These are phyloP conservation scores for Sminthurinus aureus DNA, from an alignment of 2,888 invertebrate species.

Conservation along the genomic window DNA sequence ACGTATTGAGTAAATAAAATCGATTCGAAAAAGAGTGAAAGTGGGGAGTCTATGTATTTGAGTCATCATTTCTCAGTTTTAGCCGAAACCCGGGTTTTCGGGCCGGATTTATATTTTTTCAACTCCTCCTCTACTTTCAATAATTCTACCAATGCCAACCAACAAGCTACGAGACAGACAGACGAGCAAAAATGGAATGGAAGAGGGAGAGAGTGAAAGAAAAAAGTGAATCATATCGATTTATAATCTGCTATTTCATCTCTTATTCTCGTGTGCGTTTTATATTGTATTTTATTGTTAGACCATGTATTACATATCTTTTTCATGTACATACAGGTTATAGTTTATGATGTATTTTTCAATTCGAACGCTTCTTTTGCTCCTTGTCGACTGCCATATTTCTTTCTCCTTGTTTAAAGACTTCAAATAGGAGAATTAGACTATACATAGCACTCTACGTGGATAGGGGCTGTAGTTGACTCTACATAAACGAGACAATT, in stretches of 20 bases:
- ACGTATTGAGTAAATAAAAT: constrained; percentile 22
- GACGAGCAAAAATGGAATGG: constrained; percentile 45
- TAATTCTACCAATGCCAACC: constrained; percentile 56
- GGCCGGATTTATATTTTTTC: constrained; percentile 54
- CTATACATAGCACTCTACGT: too few relatives aligned
- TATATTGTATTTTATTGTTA: background rate
- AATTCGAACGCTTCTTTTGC: background rate
- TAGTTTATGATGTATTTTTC: background rate
- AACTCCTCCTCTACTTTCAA: constrained; percentile 60
- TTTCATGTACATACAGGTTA: too few relatives aligned
- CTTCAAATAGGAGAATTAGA: too few relatives aligned
- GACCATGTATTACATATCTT: background rate
- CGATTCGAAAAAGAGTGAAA: constrained; percentile 37
- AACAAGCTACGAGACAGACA: background rate
- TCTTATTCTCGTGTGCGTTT: background rate
- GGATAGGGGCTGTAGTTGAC: too few relatives aligned
- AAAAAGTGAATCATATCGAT: constrained; percentile 50
- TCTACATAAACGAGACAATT: too few relatives aligned
- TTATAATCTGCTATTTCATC: constrained; percentile 55
- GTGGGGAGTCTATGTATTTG: background rate
- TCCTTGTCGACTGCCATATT: background rate
- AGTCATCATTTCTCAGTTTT: constrained; percentile 21
- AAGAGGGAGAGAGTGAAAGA: constrained; percentile 50
- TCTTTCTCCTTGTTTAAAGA: background rate
- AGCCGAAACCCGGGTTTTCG: constrained; percentile 39